Base-by-base conservation (phyloP, 1,140 invertebrate species). In the Philopotamus ludificatus region DNA sequence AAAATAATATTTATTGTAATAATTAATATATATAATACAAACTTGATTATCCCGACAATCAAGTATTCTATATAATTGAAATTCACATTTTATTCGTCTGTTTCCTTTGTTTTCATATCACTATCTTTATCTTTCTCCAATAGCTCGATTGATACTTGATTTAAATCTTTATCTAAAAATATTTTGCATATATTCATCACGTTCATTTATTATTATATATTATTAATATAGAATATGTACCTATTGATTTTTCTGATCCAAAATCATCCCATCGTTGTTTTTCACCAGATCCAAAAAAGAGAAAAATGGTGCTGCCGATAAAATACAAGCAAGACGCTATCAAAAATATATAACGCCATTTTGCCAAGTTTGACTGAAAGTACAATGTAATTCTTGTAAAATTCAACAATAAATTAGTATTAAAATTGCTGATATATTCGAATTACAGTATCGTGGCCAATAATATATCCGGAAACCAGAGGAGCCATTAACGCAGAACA, bases 51-150 rank as follows among this genome's bases (percentile, higher is more conserved):
- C n/a, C n/a, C n/a, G n/a, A n/a, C n/a, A n/a, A n/a, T n/a, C n/a
- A n/a, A n/a, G n/a, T n/a, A n/a, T n/a, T n/a, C n/a, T n/a, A n/a
- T n/a, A n/a, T 18, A 3, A 18, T 21, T 21, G 92, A 78, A 8
- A 90, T 78, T 79, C 3, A 89, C 87, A 54, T 83, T 85, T 7
- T 76, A 81, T 58, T 86, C 81, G 1, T 84, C 84, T 0, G 20
- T 15, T 2, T 44, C n/a, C 42, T 3, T 12, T 15, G 20, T 3
- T 3, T n/a, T n/a, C n/a, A 21, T 16, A 18, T 49, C 18, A 10
- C 9, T 21, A 7, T 34, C 28, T 34, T 15, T 34, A n/a, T 55
- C 16, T 34, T 34, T 55, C 2, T 55, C 23, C 16, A 34, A 26
- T 34, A 55, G 20, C 10, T 55, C 51, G 9, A 9, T 34, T n/a